A percentile compares a stretch with the other conserved stretches of the same genome.
phyloP scores from a whole-genome alignment of 2,113 vertebrate species.

The Motacilla alba region DNA sequence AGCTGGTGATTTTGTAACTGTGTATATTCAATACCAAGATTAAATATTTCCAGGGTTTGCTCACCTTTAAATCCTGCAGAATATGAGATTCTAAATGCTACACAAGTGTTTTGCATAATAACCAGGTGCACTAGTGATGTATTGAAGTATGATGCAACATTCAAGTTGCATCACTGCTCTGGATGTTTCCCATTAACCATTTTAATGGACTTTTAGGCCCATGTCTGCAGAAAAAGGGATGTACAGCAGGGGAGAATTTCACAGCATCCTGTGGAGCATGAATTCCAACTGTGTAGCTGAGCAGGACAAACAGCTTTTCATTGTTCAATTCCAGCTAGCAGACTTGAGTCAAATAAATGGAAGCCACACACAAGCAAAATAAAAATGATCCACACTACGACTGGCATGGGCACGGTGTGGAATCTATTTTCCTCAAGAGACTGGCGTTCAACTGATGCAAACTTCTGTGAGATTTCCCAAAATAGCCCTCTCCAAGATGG shows the following conservation, averaged over 20 bases:
- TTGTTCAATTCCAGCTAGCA: neutral
- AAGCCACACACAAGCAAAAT: neutral
- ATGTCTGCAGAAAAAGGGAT: neutral
- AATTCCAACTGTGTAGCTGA: neutral
- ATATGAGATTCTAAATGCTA: neutral
- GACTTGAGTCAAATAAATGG: neutral
- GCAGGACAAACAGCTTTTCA: neutral
- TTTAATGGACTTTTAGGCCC: neutral
- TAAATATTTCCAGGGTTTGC: neutral
- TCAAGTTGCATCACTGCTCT: neutral
- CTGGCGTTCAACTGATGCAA: neutral
- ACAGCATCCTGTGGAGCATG: neutral
- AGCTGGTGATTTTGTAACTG: neutral
- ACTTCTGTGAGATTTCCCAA: neutral
- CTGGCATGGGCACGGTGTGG: neutral
- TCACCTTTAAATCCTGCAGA: neutral
- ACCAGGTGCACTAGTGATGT: neutral
- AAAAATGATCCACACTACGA: neutral
- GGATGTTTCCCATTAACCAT: neutral
- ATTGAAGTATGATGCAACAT: neutral
- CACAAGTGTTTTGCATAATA: neutral
- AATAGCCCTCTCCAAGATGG: neutral
- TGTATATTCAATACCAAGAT: neutral
- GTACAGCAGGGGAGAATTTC: neutral
- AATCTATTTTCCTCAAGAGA: neutral